These are phyloP conservation scores for Microtus montanus DNA, from an alignment of 2,113 vertebrate genomes.

Conservation along the genomic window DNA sequence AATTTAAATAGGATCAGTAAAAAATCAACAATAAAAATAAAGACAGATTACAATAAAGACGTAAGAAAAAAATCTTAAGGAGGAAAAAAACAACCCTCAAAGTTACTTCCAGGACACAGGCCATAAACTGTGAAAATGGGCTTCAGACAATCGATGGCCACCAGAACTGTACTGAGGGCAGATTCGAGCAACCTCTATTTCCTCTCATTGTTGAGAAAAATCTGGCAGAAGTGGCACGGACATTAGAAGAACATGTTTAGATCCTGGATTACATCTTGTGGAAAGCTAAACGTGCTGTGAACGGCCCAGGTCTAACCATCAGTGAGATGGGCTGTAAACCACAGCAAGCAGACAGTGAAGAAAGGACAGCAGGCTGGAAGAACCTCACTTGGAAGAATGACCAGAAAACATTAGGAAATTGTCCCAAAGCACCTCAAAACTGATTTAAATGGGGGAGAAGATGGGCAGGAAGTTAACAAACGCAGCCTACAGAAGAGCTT, in stretches of 20 bases:
- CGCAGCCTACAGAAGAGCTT: neutral
- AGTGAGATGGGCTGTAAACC: neutral
- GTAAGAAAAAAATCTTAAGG: too few species aligned
- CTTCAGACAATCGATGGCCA: too few species aligned
- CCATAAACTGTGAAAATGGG: too few species aligned
- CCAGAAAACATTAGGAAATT: neutral
- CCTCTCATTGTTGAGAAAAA: too few species aligned
- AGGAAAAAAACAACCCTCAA: too few species aligned
- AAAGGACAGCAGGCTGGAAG: neutral
- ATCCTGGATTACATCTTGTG: neutral
- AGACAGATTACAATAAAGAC: too few species aligned
- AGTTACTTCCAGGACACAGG: too few species aligned
- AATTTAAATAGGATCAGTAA: neutral
- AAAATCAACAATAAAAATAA: too few species aligned
- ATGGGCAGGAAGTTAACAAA: neutral
- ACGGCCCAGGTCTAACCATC: fast-evolving
- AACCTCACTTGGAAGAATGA: neutral
- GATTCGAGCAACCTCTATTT: too few species aligned
- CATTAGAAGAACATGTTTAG: neutral
- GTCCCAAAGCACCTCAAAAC: too few species aligned
- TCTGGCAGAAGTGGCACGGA: neutral
- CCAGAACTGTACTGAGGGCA: too few species aligned
- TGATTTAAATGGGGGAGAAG: neutral
- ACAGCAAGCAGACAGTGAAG: fast-evolving
- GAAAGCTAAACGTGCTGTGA: neutral